Evolutionary conservation across 1,140 invertebrate species (phyloP).

Genomic region (Drosophila pachea): DNA sequence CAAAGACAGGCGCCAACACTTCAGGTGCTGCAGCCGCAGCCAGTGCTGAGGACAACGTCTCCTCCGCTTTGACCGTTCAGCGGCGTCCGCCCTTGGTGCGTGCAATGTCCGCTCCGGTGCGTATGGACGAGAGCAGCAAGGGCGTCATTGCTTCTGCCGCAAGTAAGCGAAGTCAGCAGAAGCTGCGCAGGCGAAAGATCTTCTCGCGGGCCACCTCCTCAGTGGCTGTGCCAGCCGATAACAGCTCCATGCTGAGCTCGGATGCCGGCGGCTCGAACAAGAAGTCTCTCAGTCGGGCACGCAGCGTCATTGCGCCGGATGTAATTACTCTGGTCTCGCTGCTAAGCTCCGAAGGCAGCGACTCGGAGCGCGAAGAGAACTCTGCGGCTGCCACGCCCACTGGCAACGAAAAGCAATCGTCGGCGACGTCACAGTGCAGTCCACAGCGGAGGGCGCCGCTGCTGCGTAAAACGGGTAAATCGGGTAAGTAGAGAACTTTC

Average conservation of each 20-base stretch:
- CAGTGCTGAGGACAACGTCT: conserved; percentile 29
- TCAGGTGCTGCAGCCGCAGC: background rate
- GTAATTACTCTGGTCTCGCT: conserved; percentile 76
- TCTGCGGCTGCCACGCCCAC: conserved; percentile 29
- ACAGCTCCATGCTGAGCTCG: conserved; percentile 23
- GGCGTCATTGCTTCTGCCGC: conserved; percentile 48
- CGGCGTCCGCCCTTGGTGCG: conserved; percentile 72
- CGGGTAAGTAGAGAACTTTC: conserved; percentile 55
- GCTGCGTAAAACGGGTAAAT: conserved; percentile 76
- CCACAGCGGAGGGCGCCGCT: conserved; percentile 60
- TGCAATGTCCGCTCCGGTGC: conserved; percentile 78
- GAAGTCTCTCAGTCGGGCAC: conserved; percentile 57
- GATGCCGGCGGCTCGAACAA: conserved; percentile 32
- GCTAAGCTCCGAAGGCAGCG: conserved; percentile 76
- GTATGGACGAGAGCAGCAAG: conserved; percentile 71
- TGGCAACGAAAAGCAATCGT: conserved; percentile 30
- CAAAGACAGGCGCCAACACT: background rate
- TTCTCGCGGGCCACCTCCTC: conserved; percentile 54
- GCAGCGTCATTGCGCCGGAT: conserved; percentile 69
- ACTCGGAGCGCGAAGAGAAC: conserved; percentile 76
- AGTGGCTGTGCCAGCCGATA: conserved; percentile 15
- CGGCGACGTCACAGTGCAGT: conserved; percentile 39
- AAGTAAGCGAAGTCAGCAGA: conserved; percentile 67
- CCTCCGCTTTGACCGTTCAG: conserved; percentile 64
- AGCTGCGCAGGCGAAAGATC: conserved; percentile 70